phyloP scores from a whole-genome alignment of 2,888 invertebrate species.

The Tigriopus californicus region DNA sequence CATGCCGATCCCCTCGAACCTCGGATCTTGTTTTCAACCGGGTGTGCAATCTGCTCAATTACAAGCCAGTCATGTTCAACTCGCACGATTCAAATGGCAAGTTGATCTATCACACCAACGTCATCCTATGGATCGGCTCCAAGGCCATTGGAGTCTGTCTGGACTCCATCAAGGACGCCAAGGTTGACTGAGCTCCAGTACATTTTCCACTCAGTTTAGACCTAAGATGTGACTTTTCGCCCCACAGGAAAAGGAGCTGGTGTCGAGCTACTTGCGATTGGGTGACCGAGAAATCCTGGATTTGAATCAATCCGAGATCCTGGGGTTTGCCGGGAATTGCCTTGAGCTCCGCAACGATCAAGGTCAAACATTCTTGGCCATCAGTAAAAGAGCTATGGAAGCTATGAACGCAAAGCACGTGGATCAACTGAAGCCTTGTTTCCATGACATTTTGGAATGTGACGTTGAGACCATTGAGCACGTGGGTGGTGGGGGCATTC shows the following conservation, averaged over 20 bases:
- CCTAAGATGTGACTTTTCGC: no score
- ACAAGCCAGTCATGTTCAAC: background rate
- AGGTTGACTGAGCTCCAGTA: no score
- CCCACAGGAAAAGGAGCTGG: background rate
- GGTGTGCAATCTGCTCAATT: background rate
- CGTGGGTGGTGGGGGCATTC: conserved; percentile 8
- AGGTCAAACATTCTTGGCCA: background rate
- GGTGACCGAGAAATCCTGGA: background rate
- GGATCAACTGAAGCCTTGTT: background rate
- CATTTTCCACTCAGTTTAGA: no score
- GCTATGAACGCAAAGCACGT: background rate
- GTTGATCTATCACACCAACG: conserved; percentile 7
- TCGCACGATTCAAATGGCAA: background rate
- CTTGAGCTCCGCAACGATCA: background rate
- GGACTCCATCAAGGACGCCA: background rate
- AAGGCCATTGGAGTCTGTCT: background rate
- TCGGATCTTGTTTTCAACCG: background rate
- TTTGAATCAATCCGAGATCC: background rate
- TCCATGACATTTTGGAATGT: background rate
- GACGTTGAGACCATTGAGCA: conserved; percentile 8
- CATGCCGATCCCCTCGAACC: background rate
- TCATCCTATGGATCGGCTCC: conserved; percentile 3
- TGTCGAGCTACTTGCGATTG: background rate
- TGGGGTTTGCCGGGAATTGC: background rate
- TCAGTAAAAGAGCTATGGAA: background rate